Percentiles rank a stretch among this genome's conserved stretches.
phyloP scores from a whole-genome alignment of 2,888 invertebrate species.

The Nemotelus nigrinus region DNA sequence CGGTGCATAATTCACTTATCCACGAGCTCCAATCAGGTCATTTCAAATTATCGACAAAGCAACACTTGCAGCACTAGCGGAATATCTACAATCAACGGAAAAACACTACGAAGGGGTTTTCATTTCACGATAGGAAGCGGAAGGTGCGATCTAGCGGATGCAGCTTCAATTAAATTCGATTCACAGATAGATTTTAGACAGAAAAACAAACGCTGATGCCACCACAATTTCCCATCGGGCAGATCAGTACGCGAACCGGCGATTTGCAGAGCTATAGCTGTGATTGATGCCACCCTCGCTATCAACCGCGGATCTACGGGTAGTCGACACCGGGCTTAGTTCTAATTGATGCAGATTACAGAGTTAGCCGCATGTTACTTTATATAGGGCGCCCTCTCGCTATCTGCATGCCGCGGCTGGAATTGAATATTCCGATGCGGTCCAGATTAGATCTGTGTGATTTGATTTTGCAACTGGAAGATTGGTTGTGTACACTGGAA shows the following conservation, averaged over 20 bases:
- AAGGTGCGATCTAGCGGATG: constrained; percentile 6
- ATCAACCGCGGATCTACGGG: constrained; percentile 6
- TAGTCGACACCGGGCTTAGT: not conserved
- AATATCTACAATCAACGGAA: not conserved
- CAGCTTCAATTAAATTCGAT: constrained; percentile 12
- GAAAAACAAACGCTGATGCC: not conserved
- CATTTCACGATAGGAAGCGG: not conserved
- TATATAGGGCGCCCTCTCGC: not conserved
- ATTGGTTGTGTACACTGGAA: not conserved
- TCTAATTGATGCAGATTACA: constrained; percentile 5
- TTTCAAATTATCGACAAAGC: not conserved
- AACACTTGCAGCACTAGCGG: not conserved
- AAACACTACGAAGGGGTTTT: constrained; percentile 1
- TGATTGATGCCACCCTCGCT: constrained; percentile 34
- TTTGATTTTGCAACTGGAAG: not conserved
- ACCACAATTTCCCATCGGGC: not conserved
- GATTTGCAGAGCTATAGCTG: not conserved
- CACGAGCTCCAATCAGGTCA: too few relatives aligned
- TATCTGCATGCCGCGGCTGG: not conserved
- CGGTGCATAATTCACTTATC: too few relatives aligned
- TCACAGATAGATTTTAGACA: not conserved
- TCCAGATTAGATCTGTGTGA: not conserved
- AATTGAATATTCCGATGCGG: not conserved
- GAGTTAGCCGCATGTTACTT: not conserved
- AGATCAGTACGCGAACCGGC: not conserved